A percentile compares a stretch with the other conserved stretches of the same genome.
Conservation (phyloP, 30 jellyfish, hydroid and myxozoan genomes). For the Turritopsis rubra region DNA sequence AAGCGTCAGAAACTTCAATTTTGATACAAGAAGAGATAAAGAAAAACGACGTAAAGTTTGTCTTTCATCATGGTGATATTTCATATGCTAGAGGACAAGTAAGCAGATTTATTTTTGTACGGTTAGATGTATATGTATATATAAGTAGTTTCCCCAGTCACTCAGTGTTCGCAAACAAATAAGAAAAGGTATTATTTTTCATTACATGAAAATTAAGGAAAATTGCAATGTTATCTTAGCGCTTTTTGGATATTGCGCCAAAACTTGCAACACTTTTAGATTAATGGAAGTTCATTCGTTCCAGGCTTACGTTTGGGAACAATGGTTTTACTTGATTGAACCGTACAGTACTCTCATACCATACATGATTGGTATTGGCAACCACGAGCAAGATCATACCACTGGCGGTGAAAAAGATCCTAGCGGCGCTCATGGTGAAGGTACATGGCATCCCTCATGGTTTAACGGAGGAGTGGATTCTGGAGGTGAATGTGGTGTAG, state of each 20-base stretch:
- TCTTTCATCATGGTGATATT: constrained; percentile 80
- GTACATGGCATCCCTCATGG: constrained; percentile 82
- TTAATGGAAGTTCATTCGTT: background rate
- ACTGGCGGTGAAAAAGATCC: constrained; percentile 80
- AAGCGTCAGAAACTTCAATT: constrained; percentile 48
- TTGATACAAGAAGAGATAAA: constrained; percentile 28
- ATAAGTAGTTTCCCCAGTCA: too few relatives aligned
- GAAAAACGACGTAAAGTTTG: constrained; percentile 35
- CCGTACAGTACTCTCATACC: constrained; percentile 85
- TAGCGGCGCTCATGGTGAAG: constrained; percentile 69
- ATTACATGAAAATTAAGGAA: too few relatives aligned
- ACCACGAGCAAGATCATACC: constrained; percentile 85
- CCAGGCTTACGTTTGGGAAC: constrained; percentile 94
- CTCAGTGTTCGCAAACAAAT: too few relatives aligned
- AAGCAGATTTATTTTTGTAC: constrained; percentile 18
- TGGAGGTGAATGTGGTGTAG: constrained; percentile 94
- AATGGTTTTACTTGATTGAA: constrained; percentile 60
- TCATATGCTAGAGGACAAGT: constrained; percentile 87
- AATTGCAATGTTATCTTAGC: background rate
- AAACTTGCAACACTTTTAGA: too few relatives aligned
- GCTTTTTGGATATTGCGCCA: background rate
- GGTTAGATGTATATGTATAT: background rate
- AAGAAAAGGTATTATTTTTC: too few relatives aligned
- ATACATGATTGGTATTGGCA: constrained; percentile 86
- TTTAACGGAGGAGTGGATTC: constrained; percentile 69